These are phyloP conservation scores for Apostichopus parvimensis DNA, from an alignment of 35 echinoderm and acorn worm genomes.

Conservation along the genomic window DNA sequence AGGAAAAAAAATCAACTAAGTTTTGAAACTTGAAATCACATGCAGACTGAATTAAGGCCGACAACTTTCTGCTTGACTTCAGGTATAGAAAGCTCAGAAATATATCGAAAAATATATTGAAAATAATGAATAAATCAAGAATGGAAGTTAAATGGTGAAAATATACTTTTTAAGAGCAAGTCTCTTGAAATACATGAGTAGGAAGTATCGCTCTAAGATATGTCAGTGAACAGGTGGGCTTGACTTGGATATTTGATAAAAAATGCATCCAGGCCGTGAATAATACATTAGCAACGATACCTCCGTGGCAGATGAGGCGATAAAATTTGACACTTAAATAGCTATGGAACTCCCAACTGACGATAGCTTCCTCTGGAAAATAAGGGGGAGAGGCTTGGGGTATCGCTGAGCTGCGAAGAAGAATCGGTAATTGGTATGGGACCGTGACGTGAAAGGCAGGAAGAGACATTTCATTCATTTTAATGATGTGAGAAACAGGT, in stretches of 20 bases:
- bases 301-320: background rate
- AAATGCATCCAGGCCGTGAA: background rate
- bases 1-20: too few relatives aligned
- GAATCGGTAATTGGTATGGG: background rate
- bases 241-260: background rate
- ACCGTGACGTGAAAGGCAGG: background rate
- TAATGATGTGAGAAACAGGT: too few relatives aligned
- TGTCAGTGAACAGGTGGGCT: background rate
- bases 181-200: background rate
- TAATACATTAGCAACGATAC: background rate
- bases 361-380: background rate
- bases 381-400: background rate
- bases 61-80: too few relatives aligned
- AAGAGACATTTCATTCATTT: too few relatives aligned
- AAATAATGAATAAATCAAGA: too few relatives aligned
- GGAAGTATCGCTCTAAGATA: background rate
- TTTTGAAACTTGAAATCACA: too few relatives aligned
- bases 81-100: too few relatives aligned
- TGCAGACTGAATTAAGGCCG: too few relatives aligned
- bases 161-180: too few relatives aligned
- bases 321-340: background rate
- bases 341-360: background rate
- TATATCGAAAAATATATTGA: too few relatives aligned
- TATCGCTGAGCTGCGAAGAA: too few relatives aligned
- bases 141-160: too few relatives aligned